Conservation (phyloP, 2,888 invertebrate species). For the Macrophya annulata region DNA sequence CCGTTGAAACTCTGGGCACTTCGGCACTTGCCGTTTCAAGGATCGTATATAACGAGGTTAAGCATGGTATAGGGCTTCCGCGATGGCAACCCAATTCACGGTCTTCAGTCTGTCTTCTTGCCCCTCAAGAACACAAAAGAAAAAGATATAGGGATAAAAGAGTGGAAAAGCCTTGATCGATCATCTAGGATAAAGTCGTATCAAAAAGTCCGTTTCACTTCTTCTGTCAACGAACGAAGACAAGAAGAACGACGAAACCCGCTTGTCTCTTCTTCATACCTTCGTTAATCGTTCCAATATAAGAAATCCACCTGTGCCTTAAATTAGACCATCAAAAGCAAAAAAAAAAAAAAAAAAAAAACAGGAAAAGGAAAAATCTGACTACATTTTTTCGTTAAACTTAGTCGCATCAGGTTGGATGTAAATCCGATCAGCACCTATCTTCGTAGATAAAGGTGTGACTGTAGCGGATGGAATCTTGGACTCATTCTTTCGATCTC, state of each 20-base stretch:
- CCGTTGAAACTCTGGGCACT: neutral
- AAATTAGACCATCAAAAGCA: neutral
- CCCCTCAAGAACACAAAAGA: slow-evolving; percentile 16
- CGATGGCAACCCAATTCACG: slow-evolving; percentile 34
- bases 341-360: neutral
- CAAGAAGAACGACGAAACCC: neutral
- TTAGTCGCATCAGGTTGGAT: neutral
- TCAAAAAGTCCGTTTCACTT: neutral
- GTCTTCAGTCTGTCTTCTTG: neutral
- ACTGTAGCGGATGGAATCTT: slow-evolving; percentile 28
- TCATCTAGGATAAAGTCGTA: slow-evolving; percentile 38
- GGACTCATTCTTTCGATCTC: neutral
- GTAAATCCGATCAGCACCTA: neutral
- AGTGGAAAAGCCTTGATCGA: slow-evolving; percentile 28
- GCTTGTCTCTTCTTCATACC: neutral
- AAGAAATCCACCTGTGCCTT: no score
- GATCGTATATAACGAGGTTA: slow-evolving; percentile 42
- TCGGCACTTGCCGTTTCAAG: slow-evolving; percentile 20
- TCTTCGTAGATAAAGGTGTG: slow-evolving; percentile 6
- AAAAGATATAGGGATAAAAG: slow-evolving; percentile 12
- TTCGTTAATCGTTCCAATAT: slow-evolving; percentile 4
- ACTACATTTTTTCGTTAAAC: neutral
- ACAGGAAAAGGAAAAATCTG: neutral
- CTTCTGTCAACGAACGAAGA: neutral
- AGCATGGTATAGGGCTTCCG: slow-evolving; percentile 31